phyloP scores from a whole-genome alignment of 1,140 invertebrate genomes.

The Steinernema khuongi region DNA sequence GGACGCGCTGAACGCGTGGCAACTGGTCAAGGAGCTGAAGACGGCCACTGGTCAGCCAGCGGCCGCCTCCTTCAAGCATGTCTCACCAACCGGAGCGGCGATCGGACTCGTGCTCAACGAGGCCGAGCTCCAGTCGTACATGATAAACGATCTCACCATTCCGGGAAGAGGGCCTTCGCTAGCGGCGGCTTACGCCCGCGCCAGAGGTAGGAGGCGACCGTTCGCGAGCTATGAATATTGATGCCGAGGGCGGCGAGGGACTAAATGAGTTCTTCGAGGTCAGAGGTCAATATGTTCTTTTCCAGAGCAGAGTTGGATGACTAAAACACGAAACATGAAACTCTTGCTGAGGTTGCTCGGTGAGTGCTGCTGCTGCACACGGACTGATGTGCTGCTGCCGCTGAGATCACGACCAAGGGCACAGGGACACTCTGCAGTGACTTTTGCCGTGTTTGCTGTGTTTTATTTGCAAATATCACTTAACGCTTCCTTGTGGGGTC shows the following conservation, averaged over 20 bases:
- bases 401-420: not conserved
- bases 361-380: not conserved
- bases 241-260: not conserved
- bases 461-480: not conserved
- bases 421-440: slow-evolving; percentile 4
- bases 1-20: slow-evolving; percentile 94
- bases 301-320: slow-evolving; percentile 1
- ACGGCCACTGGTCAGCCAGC: slow-evolving; percentile 75
- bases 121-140: slow-evolving; percentile 77
- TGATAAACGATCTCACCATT: slow-evolving; percentile 76
- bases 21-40: slow-evolving; percentile 83
- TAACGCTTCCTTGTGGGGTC: not conserved
- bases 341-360: slow-evolving; percentile 14
- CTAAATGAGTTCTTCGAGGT: not conserved
- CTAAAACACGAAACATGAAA: slow-evolving; percentile 7
- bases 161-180: slow-evolving; percentile 66
- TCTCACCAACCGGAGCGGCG: slow-evolving; percentile 87
- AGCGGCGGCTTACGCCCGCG: slow-evolving; percentile 88
- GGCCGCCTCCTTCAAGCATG: slow-evolving; percentile 94
- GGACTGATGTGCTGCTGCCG: not conserved
- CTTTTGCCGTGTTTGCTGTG: slow-evolving; percentile 19
- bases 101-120: slow-evolving; percentile 73
- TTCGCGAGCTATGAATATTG: not conserved
- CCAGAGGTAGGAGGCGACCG: slow-evolving; percentile 65
- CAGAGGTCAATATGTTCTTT: slow-evolving; percentile 16